phyloP scores from a whole-genome alignment of 1,140 invertebrate species.

The Leptinotarsa lineolata region DNA sequence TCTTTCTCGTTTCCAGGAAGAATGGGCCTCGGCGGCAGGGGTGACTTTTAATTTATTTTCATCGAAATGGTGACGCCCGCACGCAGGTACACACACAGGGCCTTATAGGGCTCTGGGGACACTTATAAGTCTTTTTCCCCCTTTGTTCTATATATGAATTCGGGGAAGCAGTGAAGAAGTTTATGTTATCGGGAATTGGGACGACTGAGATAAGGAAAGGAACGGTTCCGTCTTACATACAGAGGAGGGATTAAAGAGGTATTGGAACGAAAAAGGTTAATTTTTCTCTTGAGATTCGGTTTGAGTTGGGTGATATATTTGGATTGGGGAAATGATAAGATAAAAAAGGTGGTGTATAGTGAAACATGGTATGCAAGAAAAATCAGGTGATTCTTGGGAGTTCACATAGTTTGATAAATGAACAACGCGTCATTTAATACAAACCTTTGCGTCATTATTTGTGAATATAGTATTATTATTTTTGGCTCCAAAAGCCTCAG shows the following conservation, averaged over 20 bases:
- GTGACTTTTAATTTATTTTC: constrained; percentile 41
- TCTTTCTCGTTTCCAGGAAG: neutral
- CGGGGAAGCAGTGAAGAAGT: neutral
- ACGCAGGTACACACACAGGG: constrained; percentile 21
- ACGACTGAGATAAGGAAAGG: constrained; percentile 7
- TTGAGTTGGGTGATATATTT: too few relatives aligned
- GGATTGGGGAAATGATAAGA: too few relatives aligned
- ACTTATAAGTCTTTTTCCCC: constrained; percentile 29
- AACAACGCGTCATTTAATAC: too few relatives aligned
- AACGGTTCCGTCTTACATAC: neutral
- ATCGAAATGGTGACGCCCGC: constrained; percentile 11
- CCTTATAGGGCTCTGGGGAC: constrained; percentile 26
- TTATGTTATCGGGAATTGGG: constrained; percentile 14
- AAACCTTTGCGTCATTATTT: too few relatives aligned
- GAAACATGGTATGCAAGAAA: too few relatives aligned
- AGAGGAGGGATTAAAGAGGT: neutral
- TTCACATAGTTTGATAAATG: too few relatives aligned
- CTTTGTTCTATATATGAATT: constrained; percentile 6
- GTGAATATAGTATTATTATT: too few relatives aligned
- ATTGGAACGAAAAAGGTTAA: neutral
- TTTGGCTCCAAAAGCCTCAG: too few relatives aligned
- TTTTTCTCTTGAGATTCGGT: too few relatives aligned
- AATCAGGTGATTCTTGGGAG: too few relatives aligned
- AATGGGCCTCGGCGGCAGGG: constrained; percentile 23
- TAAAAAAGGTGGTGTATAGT: too few relatives aligned